These are phyloP conservation scores for Sitta europaea DNA, from an alignment of 2,113 vertebrate genomes.

Conservation along the genomic window DNA sequence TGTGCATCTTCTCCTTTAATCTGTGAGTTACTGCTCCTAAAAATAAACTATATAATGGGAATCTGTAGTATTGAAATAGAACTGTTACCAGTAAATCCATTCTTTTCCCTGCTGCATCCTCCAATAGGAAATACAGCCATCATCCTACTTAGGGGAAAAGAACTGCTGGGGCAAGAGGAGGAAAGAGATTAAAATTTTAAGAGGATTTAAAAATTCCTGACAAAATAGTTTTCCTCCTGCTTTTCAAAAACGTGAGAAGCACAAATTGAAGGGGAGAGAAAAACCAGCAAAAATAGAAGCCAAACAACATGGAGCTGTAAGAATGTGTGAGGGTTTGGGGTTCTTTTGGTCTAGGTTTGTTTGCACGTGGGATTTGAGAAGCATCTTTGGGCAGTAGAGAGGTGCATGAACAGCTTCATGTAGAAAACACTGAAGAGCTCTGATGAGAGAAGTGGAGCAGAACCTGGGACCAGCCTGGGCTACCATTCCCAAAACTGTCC, in stretches of 20 bases:
- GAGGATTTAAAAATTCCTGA: slow-evolving; percentile 1
- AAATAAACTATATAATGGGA: background rate
- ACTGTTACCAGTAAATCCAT: background rate
- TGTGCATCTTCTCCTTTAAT: background rate
- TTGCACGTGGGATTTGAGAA: background rate
- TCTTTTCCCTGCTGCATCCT: background rate
- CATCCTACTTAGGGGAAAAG: background rate
- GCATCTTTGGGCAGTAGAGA: background rate
- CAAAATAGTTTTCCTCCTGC: background rate
- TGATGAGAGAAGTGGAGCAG: background rate
- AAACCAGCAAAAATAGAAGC: background rate
- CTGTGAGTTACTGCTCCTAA: background rate
- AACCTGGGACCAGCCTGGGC: background rate
- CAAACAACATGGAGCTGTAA: background rate
- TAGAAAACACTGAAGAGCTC: background rate
- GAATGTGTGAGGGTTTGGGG: background rate
- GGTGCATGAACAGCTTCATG: background rate
- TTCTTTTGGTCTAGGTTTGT: background rate
- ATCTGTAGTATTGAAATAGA: background rate
- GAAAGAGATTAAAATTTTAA: background rate
- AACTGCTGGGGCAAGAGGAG: background rate
- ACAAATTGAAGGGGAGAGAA: background rate
- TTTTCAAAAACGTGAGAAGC: background rate
- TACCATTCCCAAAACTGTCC: background rate
- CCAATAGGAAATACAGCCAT: background rate